These are phyloP conservation scores for Phyllostomus hastatus DNA, from an alignment of 2,113 vertebrate genomes.

Conservation along the genomic window DNA sequence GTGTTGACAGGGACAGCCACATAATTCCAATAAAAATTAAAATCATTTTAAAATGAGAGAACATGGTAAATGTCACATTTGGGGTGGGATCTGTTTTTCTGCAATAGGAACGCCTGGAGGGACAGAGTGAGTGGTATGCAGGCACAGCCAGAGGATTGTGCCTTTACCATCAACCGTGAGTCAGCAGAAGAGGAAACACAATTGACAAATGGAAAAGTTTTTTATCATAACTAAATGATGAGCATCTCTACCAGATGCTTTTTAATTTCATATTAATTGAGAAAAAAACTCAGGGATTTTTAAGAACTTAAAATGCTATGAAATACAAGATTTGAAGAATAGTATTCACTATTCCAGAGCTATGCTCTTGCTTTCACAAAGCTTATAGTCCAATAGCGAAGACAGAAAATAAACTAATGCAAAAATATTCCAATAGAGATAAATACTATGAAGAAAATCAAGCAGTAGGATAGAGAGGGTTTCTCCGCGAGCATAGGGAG, in stretches of 20 bases:
- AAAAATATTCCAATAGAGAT: background rate
- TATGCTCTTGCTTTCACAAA: background rate
- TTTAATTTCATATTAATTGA: conserved; percentile 41
- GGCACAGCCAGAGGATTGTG: background rate
- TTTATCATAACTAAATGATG: background rate
- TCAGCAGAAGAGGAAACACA: background rate
- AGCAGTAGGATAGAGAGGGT: background rate
- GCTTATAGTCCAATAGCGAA: background rate
- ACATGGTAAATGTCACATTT: background rate
- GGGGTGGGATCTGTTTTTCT: background rate
- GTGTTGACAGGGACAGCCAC: background rate
- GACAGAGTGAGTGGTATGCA: background rate
- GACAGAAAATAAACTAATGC: background rate
- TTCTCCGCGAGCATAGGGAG: background rate
- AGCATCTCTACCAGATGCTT: background rate
- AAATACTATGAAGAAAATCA: background rate
- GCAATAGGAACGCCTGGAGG: background rate
- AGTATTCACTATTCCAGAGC: background rate
- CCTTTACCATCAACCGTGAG: background rate
- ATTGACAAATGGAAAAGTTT: background rate
- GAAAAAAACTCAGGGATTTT: background rate
- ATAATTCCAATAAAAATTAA: background rate
- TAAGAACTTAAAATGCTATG: conserved; percentile 16
- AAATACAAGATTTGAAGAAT: background rate
- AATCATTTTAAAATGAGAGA: background rate